phyloP scores from a whole-genome alignment of 2,888 invertebrate species.

The Automeris io region DNA sequence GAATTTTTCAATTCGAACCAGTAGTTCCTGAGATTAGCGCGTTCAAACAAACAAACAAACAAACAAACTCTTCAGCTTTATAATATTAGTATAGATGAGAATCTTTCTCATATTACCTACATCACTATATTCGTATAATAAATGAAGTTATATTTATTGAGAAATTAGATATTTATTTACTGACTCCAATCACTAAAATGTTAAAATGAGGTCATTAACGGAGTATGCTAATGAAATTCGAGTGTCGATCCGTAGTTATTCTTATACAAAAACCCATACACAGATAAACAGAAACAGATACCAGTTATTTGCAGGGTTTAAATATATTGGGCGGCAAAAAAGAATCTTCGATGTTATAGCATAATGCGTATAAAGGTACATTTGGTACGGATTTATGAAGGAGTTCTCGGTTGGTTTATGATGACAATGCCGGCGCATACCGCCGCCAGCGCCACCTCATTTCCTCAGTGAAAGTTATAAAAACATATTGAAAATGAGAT shows the following conservation, averaged over 20 bases:
- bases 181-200: no score
- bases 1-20: no score
- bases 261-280: constrained; percentile 22
- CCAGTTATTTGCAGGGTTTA: constrained; percentile 55
- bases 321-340: constrained; percentile 53
- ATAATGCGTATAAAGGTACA: constrained; percentile 74
- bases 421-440: constrained; percentile 64
- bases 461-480: constrained; percentile 76
- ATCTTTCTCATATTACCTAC: no score
- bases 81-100: no score
- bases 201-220: no score
- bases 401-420: constrained; percentile 71
- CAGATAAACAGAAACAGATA: constrained; percentile 36
- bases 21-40: no score
- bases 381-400: constrained; percentile 71
- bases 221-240: no score
- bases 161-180: no score
- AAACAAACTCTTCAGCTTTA: no score
- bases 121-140: no score
- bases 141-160: no score
- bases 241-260: constrained; percentile 4
- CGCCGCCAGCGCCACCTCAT: constrained; percentile 71
- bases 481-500: constrained; percentile 78
- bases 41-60: no score
- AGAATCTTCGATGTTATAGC: constrained; percentile 58